Conservation (phyloP, 1,140 invertebrate species). For the Xylocopa sonorina region DNA sequence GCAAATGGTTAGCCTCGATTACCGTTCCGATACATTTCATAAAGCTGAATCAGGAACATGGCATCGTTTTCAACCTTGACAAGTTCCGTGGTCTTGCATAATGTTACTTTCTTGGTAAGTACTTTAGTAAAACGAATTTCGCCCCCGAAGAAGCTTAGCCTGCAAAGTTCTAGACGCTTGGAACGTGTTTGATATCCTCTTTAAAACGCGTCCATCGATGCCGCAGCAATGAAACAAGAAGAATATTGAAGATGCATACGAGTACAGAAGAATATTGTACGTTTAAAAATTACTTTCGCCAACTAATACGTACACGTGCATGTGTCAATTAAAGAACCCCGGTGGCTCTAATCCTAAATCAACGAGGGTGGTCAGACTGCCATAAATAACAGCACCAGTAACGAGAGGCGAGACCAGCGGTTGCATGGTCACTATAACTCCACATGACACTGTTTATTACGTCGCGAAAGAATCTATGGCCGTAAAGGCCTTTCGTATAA, state of each 20-base stretch:
- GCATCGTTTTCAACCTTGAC: slow-evolving; percentile 24
- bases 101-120: slow-evolving; percentile 11
- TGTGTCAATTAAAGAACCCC: background rate
- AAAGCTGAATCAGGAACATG: slow-evolving; percentile 16
- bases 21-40: background rate
- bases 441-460: slow-evolving; percentile 14
- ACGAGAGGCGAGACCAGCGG: slow-evolving; percentile 14
- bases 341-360: background rate
- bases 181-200: background rate
- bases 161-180: background rate
- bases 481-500: background rate
- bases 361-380: slow-evolving; percentile 11
- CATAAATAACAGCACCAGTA: slow-evolving; percentile 19
- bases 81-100: slow-evolving; percentile 46
- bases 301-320: background rate
- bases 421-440: slow-evolving; percentile 16
- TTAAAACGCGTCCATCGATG: background rate
- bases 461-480: background rate
- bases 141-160: slow-evolving; percentile 2
- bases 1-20: background rate
- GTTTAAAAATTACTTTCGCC: too few species aligned
- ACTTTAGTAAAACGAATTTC: slow-evolving; percentile 30
- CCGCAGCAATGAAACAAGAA: too few species aligned
- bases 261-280: too few species aligned
- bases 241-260: too few species aligned